Conservation (phyloP, 2,113 vertebrate genomes). For the Holacanthus passer region DNA sequence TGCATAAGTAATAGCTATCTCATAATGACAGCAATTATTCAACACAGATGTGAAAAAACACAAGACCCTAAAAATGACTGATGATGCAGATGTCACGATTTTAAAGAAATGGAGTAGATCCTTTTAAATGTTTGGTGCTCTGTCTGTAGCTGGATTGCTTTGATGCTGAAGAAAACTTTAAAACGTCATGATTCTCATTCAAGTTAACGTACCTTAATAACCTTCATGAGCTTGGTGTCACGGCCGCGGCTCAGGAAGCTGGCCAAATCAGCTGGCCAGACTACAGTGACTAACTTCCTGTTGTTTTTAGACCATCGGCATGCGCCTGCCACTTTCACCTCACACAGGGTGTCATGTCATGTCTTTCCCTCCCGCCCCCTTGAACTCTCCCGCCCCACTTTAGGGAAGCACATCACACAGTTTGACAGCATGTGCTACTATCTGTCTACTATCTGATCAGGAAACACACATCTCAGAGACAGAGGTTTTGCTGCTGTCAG, state of each 20-base stretch:
- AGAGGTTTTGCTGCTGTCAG: neutral
- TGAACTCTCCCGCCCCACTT: neutral
- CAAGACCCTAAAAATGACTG: neutral
- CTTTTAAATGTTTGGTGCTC: neutral
- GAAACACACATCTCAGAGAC: neutral
- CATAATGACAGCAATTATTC: conserved; percentile 49
- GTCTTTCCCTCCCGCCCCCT: neutral
- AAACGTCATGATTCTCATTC: neutral
- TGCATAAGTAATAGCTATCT: conserved; percentile 18
- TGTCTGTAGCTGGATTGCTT: neutral
- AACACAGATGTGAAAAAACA: neutral
- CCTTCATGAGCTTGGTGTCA: too few species aligned
- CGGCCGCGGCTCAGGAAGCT: neutral
- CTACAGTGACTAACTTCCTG: neutral
- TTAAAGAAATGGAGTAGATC: neutral
- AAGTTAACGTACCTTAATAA: neutral
- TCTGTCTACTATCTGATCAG: neutral
- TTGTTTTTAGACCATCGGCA: neutral
- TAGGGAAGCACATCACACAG: neutral
- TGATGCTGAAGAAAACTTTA: neutral
- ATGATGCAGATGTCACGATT: neutral
- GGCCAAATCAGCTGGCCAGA: neutral
- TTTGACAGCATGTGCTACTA: neutral
- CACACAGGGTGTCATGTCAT: neutral
- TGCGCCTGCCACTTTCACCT: neutral